phyloP scores from a whole-genome alignment of 2,888 invertebrate genomes.

The Cerastoderma edule region DNA sequence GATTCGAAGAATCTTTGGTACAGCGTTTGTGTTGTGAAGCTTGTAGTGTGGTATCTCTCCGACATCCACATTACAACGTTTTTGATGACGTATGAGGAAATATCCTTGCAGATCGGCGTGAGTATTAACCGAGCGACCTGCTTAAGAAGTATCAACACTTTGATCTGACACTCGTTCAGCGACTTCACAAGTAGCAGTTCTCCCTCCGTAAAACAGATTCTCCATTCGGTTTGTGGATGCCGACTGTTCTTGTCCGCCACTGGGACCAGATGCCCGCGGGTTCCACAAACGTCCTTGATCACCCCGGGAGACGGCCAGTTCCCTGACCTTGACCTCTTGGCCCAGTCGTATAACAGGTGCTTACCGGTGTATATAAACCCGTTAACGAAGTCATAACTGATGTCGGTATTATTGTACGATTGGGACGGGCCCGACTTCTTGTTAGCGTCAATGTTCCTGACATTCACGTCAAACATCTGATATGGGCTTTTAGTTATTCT shows the following conservation, averaged over 20 bases:
- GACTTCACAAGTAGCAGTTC: conserved; percentile 33
- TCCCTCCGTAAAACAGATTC: conserved; percentile 32
- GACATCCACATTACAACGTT: conserved; percentile 37
- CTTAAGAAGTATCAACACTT: conserved; percentile 33
- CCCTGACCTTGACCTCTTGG: neutral
- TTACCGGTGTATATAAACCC: neutral
- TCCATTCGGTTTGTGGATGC: conserved; percentile 32
- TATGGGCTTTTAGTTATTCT: neutral
- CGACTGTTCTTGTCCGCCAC: conserved; percentile 14
- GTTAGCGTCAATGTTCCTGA: neutral
- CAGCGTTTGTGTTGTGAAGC: conserved; percentile 21
- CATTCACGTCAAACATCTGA: neutral
- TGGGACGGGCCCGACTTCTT: conserved; percentile 1
- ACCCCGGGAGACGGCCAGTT: conserved; percentile 17
- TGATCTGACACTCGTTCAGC: conserved; percentile 32
- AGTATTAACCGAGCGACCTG: conserved; percentile 23
- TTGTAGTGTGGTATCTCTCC: conserved; percentile 10
- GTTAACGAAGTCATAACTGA: conserved; percentile 12
- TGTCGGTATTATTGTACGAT: neutral
- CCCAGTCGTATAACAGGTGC: neutral
- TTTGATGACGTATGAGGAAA: conserved; percentile 40
- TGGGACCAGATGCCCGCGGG: conserved; percentile 15
- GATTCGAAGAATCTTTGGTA: conserved; percentile 22
- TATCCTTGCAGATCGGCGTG: conserved; percentile 3
- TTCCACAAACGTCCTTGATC: neutral